Evolutionary conservation across 2,888 invertebrate genomes (phyloP).

Genomic region (Melipona beecheii): DNA sequence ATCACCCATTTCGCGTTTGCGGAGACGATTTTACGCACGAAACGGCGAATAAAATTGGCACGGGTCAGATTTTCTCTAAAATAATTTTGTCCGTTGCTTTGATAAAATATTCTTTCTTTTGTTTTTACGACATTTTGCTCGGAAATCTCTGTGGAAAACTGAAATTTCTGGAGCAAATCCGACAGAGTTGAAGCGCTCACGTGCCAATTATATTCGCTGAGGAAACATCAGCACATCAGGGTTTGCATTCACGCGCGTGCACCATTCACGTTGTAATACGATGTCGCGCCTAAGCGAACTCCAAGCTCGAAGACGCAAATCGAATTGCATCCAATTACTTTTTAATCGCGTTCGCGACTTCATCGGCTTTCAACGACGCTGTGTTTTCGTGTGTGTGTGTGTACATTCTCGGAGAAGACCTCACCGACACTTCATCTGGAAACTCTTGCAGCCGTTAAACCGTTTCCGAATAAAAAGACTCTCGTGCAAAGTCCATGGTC

Average conservation of each 20-base stretch:
- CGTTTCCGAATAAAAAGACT: slow-evolving; percentile 16
- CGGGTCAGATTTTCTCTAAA: not conserved
- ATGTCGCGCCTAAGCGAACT: slow-evolving; percentile 27
- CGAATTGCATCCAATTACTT: slow-evolving; percentile 41
- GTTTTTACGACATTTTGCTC: not conserved
- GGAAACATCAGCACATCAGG: not conserved
- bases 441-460: not conserved
- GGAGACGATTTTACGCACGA: not conserved
- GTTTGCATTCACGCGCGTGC: slow-evolving; percentile 5
- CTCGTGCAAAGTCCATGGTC: not conserved
- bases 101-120: not conserved
- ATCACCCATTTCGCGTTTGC: not conserved
- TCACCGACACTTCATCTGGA: not conserved
- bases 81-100: not conserved
- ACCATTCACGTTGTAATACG: slow-evolving; percentile 5
- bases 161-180: not conserved
- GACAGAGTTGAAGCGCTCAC: not conserved
- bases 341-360: slow-evolving; percentile 31
- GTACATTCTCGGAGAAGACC: not conserved
- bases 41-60: not conserved
- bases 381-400: not conserved
- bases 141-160: not conserved
- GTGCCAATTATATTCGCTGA: not conserved
- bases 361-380: not conserved
- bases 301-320: slow-evolving; percentile 20